Percentiles rank a stretch among this genome's conserved stretches.
phyloP scores from a whole-genome alignment of 2,113 vertebrate species.

The Mesoclemmys tuberculata region DNA sequence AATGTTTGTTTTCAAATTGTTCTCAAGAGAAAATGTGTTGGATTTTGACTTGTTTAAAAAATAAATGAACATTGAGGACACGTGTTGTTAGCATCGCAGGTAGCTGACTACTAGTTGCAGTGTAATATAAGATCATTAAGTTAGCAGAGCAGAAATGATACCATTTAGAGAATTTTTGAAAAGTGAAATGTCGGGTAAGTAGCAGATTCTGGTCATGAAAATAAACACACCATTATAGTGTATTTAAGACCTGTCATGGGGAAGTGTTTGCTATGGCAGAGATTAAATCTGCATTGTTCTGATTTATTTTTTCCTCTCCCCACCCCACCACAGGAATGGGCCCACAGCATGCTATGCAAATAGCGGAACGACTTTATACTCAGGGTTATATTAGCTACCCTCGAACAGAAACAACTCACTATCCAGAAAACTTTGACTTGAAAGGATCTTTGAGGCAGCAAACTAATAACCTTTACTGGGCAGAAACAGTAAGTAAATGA shows the following conservation, averaged over 20 bases:
- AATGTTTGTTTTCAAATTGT: slow-evolving; percentile 5
- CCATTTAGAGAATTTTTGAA: background rate
- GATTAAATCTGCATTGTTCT: background rate
- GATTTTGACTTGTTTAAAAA: background rate
- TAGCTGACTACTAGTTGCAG: background rate
- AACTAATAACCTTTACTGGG: slow-evolving; percentile 90
- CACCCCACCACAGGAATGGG: slow-evolving; percentile 86
- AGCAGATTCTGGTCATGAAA: background rate
- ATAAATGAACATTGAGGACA: background rate
- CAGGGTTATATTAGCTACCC: slow-evolving; percentile 99
- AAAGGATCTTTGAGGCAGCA: slow-evolving; percentile 92
- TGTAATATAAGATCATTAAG: background rate
- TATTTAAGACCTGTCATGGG: background rate
- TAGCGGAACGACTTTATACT: slow-evolving; percentile 95
- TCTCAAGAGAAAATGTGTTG: slow-evolving; percentile 11
- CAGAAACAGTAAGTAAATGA: slow-evolving; percentile 84
- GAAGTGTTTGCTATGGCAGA: background rate
- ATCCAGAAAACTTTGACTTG: slow-evolving; percentile 96
- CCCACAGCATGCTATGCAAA: slow-evolving; percentile 96
- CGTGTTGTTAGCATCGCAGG: background rate
- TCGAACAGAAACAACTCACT: slow-evolving; percentile 96
- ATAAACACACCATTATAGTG: background rate
- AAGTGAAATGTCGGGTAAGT: background rate
- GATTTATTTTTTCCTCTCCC: background rate
- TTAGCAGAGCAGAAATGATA: background rate